Evolutionary conservation across 2,888 invertebrate species (phyloP), one percentile per base, ranked within the genome.

Genomic region (Margaritifera margaritifera): DNA sequence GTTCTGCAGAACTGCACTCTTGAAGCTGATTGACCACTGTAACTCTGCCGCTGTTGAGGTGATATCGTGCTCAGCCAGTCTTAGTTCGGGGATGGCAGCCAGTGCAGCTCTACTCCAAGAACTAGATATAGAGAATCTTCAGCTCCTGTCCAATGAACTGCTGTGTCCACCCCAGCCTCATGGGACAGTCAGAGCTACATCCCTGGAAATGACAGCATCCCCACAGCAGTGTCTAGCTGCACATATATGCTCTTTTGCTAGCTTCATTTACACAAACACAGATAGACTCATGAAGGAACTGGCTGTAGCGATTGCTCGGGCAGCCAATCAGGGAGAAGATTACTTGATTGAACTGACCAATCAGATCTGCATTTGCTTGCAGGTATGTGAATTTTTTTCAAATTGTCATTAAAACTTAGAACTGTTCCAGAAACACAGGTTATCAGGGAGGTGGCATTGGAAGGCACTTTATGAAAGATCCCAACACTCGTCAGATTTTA

Each of bases 81-180:
- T 83, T 11, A 82, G 82, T 3, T 81, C 86, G 2, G 83, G 85
- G n/a, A 85, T 85, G 83, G 87, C 86, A 6, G 87, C 87, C 24
- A 85, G 87, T 69, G 84, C 86, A 24, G 86, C 87, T 4, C 76
- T 83, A 11, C 77, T 86, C 8, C 87, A 88, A 77, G 87, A 89
- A 64, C 82, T 89, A 58, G 89, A 90, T 73, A 82, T 89, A 50
- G 90, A 89, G 72, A 89, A 89, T 72, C 86, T 89, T 6, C 88
- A 89, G 81, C 82, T 90, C 56, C 73, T 89, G 58, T 89, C 89
- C 6, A 86, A 88, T 69, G 86, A 87, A 63, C 77, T 88, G 55
- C 73, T 88, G 42, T 72, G 83, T 22, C 75, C 85, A 4, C 86
- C 88, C 2, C 85, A 83, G 66, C 82, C 86, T 5, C 82, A 84